Base-by-base conservation (phyloP, 2,113 vertebrate genomes). In the Xiphorhynchus elegans region DNA sequence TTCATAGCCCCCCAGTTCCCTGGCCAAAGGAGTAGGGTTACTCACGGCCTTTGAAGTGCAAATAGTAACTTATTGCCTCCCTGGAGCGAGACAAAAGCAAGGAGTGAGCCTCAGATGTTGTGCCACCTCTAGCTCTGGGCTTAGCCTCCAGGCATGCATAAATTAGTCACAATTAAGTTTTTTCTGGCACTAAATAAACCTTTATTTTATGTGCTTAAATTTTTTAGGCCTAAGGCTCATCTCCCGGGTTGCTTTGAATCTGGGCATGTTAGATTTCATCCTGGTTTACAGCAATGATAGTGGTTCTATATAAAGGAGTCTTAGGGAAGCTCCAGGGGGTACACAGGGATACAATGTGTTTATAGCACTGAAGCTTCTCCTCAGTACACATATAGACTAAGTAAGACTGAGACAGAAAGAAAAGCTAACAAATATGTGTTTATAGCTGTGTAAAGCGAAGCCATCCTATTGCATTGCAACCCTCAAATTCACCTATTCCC, bases 171-270 rank as follows among this genome's bases (percentile, higher is more conserved):
- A 95, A 72, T 75, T 72, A 63, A 12, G 2, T 62, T 91, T 80
- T 80, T 78, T 78, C 39, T 95, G 59, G 26, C 28, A 81, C 10
- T 67, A 94, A 86, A 89, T 92, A 81, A 89, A 89, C 49, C 72
- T 94, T 84, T 93, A 77, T 83, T 96, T 90, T 67, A 89, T 84
- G 52, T 74, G 18, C 25, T 86, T 86, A 74, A 56, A 8, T 50
- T 64, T 94, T 81, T 79, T 40, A 95, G 60, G 40, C 53, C 64
- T 86, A 55, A 77, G 50, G 56, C 39, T 90, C 14, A 33, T 81
- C 79, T 86, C 14, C 17, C n/a, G 60, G 47, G 13, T 63, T 84
- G 19, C 68, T 96, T 89, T 92, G 79, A 94, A 64, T 85, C 7
- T 83, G 52, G 33, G 13, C 29, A n/a, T 56, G n/a, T 74, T 81